phyloP scores from a whole-genome alignment of 2,113 vertebrate species.

The Tragelaphus buxtoni region DNA sequence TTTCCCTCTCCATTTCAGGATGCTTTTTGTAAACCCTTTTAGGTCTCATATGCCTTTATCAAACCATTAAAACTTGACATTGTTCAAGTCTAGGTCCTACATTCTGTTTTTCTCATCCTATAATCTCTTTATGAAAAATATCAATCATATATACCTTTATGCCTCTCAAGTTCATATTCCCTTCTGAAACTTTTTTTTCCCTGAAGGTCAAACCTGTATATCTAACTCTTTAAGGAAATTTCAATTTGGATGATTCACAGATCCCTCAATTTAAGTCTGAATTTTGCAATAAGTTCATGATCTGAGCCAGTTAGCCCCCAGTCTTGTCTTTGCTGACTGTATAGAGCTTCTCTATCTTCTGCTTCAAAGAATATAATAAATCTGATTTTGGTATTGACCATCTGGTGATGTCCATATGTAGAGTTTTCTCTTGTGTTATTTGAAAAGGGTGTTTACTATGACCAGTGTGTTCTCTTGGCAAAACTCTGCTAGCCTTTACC shows the following conservation, averaged over 20 bases:
- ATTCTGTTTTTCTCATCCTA: background rate
- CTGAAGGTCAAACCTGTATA: background rate
- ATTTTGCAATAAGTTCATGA: background rate
- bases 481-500: background rate
- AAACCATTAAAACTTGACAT: background rate
- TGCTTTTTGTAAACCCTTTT: background rate
- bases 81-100: background rate
- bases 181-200: background rate
- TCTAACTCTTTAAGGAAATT: background rate
- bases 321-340: background rate
- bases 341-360: background rate
- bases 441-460: background rate
- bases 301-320: background rate
- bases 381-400: background rate
- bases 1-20: background rate
- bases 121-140: background rate
- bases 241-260: background rate
- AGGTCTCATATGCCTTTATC: background rate
- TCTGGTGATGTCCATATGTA: background rate
- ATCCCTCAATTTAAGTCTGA: background rate
- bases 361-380: background rate
- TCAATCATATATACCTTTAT: background rate
- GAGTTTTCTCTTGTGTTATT: background rate
- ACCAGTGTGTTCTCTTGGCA: background rate
- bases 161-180: background rate